Evolutionary conservation across 2,797 vertebrate species (phyloP).

Genomic region (Urocyon cinereoargenteus): DNA sequence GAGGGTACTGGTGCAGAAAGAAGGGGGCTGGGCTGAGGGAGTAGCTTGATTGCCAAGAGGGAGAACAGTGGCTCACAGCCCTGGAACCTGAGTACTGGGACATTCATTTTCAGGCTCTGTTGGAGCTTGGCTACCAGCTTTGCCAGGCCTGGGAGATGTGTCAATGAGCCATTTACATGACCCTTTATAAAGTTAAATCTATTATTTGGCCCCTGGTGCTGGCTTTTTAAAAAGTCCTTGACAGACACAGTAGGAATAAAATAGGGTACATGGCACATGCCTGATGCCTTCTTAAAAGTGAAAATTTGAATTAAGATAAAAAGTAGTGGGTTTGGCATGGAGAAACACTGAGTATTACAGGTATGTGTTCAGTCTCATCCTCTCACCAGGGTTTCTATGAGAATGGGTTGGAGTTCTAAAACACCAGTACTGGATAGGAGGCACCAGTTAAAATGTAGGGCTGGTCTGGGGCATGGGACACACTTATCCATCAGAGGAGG

Average conservation of each 20-base stretch:
- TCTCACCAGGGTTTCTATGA: neutral
- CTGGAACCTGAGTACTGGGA: neutral
- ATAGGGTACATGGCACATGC: constrained; percentile 78
- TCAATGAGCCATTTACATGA: constrained; percentile 66
- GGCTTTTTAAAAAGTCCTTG: constrained; percentile 52
- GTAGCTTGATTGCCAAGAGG: neutral
- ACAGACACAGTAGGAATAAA: constrained; percentile 78
- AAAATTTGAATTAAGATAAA: constrained; percentile 53
- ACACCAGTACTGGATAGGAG: neutral
- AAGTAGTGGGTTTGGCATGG: neutral
- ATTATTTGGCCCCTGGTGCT: constrained; percentile 71
- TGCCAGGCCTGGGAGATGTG: constrained; percentile 20
- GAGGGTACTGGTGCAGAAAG: neutral
- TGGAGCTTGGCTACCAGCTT: constrained; percentile 26
- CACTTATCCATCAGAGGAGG: neutral
- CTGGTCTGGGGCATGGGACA: neutral
- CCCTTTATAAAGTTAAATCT: constrained; percentile 68
- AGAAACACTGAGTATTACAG: neutral
- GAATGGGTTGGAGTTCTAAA: neutral
- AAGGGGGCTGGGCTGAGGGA: neutral
- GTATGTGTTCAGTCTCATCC: rapidly evolving
- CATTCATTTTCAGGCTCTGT: constrained; percentile 50
- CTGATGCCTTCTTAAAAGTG: constrained; percentile 73
- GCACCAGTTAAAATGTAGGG: neutral
- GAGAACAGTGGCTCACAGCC: neutral